phyloP scores from a whole-genome alignment of 2,797 vertebrate species.

The Alosa sapidissima region DNA sequence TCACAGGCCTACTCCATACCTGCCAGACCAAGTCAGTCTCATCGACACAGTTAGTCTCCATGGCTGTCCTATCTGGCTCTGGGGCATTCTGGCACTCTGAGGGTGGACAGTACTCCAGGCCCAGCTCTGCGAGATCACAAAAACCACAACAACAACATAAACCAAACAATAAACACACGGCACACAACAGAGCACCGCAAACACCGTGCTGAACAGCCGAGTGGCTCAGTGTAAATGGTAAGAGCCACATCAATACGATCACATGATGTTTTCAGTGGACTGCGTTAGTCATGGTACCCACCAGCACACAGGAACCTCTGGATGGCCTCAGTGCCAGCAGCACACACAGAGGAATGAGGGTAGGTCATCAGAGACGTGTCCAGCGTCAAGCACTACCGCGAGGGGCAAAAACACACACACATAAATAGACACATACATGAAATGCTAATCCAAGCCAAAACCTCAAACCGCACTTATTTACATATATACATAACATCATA shows the following conservation, averaged over 20 bases:
- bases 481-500: background rate
- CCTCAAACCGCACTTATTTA: background rate
- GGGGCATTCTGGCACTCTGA: constrained; percentile 83
- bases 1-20: constrained; percentile 65
- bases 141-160: background rate
- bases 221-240: background rate
- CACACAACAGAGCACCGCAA: too few relatives aligned
- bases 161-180: background rate
- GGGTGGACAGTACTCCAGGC: constrained; percentile 85
- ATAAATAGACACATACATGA: constrained; percentile 42
- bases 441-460: background rate
- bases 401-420: constrained; percentile 25
- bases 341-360: constrained; percentile 80
- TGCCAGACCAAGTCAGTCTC: constrained; percentile 80
- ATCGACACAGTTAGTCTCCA: constrained; percentile 56
- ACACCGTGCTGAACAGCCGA: background rate
- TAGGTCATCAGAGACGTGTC: constrained; percentile 81
- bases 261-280: background rate
- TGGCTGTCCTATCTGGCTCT: constrained; percentile 72
- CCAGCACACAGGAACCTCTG: constrained; percentile 88
- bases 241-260: too few relatives aligned
- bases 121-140: constrained; percentile 73
- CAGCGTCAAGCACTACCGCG: constrained; percentile 80
- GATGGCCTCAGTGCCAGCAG: constrained; percentile 80
- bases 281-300: constrained; percentile 54